Percentiles rank a stretch among this genome's conserved stretches.
Evolutionary conservation across 2,888 invertebrate species (phyloP).

Genomic region (Nomada ruficornis): DNA sequence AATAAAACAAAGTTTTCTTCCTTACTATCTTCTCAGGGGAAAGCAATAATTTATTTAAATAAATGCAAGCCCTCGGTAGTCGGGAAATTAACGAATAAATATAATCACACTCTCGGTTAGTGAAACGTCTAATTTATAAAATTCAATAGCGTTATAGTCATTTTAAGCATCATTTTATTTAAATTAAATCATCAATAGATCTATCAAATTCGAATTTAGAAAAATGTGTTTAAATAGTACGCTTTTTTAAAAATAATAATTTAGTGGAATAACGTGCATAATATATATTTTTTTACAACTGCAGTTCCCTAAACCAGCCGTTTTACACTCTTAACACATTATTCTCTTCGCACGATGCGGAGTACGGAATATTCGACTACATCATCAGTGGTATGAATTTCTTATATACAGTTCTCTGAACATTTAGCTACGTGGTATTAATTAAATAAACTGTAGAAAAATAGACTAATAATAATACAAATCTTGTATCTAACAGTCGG

Average conservation of each 20-base stretch:
- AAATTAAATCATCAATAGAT: conserved; percentile 28
- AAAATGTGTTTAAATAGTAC: conserved; percentile 5
- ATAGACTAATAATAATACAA: conserved; percentile 34
- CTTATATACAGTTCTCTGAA: conserved; percentile 19
- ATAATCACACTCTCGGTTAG: not conserved
- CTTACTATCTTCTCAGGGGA: not conserved
- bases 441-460: conserved; percentile 41
- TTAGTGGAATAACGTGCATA: conserved; percentile 22
- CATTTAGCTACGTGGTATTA: conserved; percentile 11
- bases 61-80: not conserved
- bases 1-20: conserved; percentile 23
- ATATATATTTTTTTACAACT: conserved; percentile 1
- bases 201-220: conserved; percentile 11
- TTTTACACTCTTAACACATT: not conserved
- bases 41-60: conserved; percentile 36
- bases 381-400: conserved; percentile 5
- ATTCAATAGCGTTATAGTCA: not conserved
- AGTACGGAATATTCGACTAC: not conserved
- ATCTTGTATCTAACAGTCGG: conserved; percentile 9
- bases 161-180: conserved; percentile 10
- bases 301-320: not conserved
- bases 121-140: conserved; percentile 34
- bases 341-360: not conserved
- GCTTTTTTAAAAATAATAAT: not conserved
- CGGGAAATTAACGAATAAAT: conserved; percentile 5